These are phyloP conservation scores for Athene cunicularia DNA, from an alignment of 2,113 vertebrate species.

Conservation along the genomic window DNA sequence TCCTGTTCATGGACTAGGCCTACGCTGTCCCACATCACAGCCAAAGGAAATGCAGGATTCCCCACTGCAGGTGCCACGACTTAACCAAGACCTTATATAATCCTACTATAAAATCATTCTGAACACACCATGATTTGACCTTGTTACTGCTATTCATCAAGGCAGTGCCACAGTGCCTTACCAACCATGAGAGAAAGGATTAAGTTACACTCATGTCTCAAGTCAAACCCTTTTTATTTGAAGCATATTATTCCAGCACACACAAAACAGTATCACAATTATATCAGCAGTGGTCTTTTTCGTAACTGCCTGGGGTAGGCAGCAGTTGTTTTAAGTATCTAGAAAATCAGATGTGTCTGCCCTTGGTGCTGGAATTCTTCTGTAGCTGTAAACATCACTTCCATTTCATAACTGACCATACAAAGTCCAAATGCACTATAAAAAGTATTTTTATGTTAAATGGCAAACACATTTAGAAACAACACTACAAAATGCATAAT, in stretches of 20 bases:
- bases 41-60: background rate
- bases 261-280: background rate
- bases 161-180: background rate
- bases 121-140: accelerated
- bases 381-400: background rate
- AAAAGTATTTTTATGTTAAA: background rate
- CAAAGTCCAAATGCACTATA: background rate
- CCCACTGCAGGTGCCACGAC: accelerated
- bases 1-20: accelerated
- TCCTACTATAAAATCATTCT: background rate
- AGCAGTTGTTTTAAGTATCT: background rate
- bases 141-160: background rate
- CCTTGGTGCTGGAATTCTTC: background rate
- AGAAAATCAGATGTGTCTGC: background rate
- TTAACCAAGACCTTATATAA: background rate
- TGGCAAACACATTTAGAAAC: background rate
- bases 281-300: background rate
- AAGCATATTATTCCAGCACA: background rate
- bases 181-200: background rate
- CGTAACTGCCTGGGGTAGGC: background rate
- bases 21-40: background rate
- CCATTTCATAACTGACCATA: background rate
- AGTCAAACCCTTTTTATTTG: background rate
- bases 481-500: background rate
- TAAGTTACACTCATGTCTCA: background rate